phyloP scores from a whole-genome alignment of 2,888 invertebrate genomes.

The Drosophila paramelanica region DNA sequence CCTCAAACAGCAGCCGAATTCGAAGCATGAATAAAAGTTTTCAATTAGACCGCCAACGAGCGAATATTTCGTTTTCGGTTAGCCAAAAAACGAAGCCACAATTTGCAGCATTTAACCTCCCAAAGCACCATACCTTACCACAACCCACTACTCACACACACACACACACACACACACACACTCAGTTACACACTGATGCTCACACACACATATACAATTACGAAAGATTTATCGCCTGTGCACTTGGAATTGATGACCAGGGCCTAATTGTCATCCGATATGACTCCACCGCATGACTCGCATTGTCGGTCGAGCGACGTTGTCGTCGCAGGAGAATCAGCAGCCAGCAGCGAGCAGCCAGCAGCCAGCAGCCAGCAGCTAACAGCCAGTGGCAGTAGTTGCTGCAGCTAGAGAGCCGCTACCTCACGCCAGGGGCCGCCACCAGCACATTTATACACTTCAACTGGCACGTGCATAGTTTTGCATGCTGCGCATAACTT shows the following conservation, averaged over 20 bases:
- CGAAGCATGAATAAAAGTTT: constrained; percentile 28
- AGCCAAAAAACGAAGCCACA: constrained; percentile 49
- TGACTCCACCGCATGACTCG: constrained; percentile 81
- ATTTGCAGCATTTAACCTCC: constrained; percentile 70
- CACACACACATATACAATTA: constrained; percentile 67
- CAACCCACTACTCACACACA: constrained; percentile 1
- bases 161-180: constrained; percentile 6
- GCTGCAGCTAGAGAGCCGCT: constrained; percentile 23
- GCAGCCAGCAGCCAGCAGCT: constrained; percentile 6
- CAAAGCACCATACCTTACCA: background rate
- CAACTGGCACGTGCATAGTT: constrained; percentile 78
- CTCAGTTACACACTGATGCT: constrained; percentile 13
- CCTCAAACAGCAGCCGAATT: constrained; percentile 5
- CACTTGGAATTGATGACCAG: constrained; percentile 81
- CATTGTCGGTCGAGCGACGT: constrained; percentile 70
- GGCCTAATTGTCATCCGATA: constrained; percentile 80
- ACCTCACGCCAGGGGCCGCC: constrained; percentile 64
- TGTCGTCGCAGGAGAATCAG: constrained; percentile 37
- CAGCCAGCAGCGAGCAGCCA: constrained; percentile 3
- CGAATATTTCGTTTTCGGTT: constrained; percentile 50
- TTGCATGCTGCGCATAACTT: constrained; percentile 80
- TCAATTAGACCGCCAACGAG: constrained; percentile 62
- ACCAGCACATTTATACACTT: constrained; percentile 78
- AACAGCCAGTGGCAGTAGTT: constrained; percentile 3
- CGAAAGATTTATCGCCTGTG: constrained; percentile 81